Percentiles rank a stretch among this genome's conserved stretches.
Conservation (phyloP, 2,888 invertebrate genomes). For the Teinopalpus imperialis region DNA sequence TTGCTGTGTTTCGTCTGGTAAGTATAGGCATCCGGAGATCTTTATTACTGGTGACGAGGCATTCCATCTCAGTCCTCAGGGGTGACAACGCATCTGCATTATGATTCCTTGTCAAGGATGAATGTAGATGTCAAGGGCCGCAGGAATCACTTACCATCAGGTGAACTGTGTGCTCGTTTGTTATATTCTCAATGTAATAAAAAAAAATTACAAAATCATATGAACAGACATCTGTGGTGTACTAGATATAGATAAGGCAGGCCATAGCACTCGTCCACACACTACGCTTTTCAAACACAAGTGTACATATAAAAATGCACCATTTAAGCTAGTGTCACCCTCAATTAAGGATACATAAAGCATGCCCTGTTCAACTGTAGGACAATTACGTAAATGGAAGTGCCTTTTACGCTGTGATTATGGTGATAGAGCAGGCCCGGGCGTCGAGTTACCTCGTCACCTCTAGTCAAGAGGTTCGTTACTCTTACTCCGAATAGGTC, state of each 20-base stretch:
- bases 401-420: constrained; percentile 36
- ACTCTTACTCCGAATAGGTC: constrained; percentile 31
- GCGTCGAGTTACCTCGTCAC: constrained; percentile 29
- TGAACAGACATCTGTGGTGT: constrained; percentile 5
- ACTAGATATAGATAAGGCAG: constrained; percentile 25
- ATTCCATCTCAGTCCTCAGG: no score
- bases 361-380: constrained; percentile 23
- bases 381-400: constrained; percentile 30
- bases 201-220: background rate
- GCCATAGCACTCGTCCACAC: background rate
- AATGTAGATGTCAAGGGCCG: no score
- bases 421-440: constrained; percentile 40
- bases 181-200: no score
- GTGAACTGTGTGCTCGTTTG: no score
- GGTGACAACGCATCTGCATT: no score
- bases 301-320: constrained; percentile 23
- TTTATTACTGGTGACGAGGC: no score
- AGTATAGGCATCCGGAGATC: no score
- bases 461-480: constrained; percentile 35
- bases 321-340: constrained; percentile 2
- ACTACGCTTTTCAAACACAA: constrained; percentile 10
- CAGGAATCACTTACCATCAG: no score
- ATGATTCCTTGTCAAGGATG: no score
- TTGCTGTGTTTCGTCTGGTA: no score
- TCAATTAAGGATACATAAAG: constrained; percentile 15